A percentile compares a stretch with the other conserved stretches of the same genome.
Conservation (phyloP, 1,140 invertebrate genomes). For the Linepithema humile region DNA sequence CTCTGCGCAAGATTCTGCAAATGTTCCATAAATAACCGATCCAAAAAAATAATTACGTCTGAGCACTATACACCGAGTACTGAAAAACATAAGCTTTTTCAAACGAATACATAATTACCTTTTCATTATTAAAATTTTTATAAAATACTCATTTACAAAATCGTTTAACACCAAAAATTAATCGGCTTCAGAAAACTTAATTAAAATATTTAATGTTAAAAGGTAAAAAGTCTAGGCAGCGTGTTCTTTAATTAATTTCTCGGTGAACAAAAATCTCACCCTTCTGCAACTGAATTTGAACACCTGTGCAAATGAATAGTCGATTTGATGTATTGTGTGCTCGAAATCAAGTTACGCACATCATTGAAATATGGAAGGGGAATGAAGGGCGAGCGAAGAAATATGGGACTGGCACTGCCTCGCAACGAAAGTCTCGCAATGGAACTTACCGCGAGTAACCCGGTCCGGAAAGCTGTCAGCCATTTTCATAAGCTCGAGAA, state of each 20-base stretch:
- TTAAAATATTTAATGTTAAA: background rate
- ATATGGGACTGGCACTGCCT: constrained; percentile 9
- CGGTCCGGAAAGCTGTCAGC: constrained; percentile 65
- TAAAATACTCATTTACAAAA: background rate
- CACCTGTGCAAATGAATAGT: background rate
- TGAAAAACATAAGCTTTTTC: background rate
- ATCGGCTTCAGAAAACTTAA: too few relatives aligned
- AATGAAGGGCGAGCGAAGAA: constrained; percentile 1
- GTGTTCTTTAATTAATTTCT: background rate
- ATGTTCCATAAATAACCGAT: constrained; percentile 8
- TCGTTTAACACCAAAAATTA: background rate
- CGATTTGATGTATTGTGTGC: background rate
- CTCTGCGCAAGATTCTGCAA: background rate
- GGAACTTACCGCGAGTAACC: constrained; percentile 61
- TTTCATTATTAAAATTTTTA: background rate
- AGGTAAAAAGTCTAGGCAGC: too few relatives aligned
- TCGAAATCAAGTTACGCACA: constrained; percentile 31
- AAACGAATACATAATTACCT: background rate
- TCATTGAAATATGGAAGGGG: constrained; percentile 39
- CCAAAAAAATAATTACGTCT: constrained; percentile 7
- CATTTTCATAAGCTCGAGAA: constrained; percentile 69
- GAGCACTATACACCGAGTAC: background rate
- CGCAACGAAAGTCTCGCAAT: constrained; percentile 44
- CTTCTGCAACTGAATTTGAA: background rate
- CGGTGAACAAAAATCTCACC: background rate